Evolutionary conservation across 2,888 invertebrate species (phyloP), one percentile per base, ranked within the genome.

Genomic region (Oscheius sp.): DNA sequence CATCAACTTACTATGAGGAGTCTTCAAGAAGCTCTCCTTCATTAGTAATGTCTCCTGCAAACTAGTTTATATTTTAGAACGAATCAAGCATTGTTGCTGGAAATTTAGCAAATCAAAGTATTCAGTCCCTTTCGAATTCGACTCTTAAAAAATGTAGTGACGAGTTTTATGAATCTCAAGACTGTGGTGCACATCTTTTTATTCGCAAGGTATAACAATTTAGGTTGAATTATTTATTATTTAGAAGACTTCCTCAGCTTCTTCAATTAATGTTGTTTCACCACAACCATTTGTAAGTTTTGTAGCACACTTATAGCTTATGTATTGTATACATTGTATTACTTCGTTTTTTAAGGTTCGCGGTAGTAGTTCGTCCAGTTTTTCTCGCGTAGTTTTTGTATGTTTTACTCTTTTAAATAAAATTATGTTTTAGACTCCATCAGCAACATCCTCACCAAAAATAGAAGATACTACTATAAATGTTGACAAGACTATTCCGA

Each of bases 301-400:
- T 5, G 14, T n/a, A 61, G 17, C 14, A 12, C 33, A 14, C 20
- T 32, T 47, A 8, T 49, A 8, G 14, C 33, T 33, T 26, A 22
- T 20, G 28, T 44, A 14, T 62, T 6, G 20, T 20, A 6, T 45
- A 28, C 22, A 30, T 28, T 41, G 5, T 36, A 5, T 33, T 26
- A 12, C 24, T 28, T n/a, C n/a, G 1, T 5, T 6, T 49, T 57
- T 66, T 26, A 32, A 66, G 67, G 47, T 59, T 17, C 59, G 59
- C 17, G 59, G 67, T 57, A 59, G 59, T 28, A 67, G 67, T 45
- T 47, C 49, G n/a, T 50, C 67, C 14, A 49, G 63, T 24, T 74
- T 69, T 67, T 74, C 75, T n/a, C 75, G 73, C 24, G 75, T 78
- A 4, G 65, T 68, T 17, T 78, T 78, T 71, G 78, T 78, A 62